Evolutionary conservation across 2,113 vertebrate species (phyloP), one percentile per base, ranked within the genome.

Genomic region (Clupea harengus): DNA sequence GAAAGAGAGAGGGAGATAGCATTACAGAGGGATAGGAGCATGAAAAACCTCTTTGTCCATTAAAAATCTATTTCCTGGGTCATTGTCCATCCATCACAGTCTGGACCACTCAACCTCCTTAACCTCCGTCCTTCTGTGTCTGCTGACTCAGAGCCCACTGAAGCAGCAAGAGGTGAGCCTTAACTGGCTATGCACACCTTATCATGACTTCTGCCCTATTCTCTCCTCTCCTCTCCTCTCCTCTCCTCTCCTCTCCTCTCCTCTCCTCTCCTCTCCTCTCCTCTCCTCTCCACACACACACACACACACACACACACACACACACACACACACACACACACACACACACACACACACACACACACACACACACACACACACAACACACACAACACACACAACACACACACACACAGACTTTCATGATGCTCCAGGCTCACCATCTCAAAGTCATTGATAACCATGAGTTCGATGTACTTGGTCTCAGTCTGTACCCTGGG

Each of bases 381-480:
- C 60, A 28, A 32, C n/a, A 72, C 25, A 20, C 57, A 64, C 20
- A 64, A 64, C 7, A 64, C 22, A 20, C 18, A 64, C 57, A 32
- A n/a, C n/a, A 64, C 20, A 64, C 18, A 64, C 7, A 64, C 22
- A 20, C 18, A 64, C 57, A 32, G 0, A 32, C 22, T 9, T n/a
- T 64, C 9, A 2, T 64, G 7, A 64, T 64, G 20, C 60, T 64
- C 60, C 20, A 60, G 28, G 80, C 96, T 94, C 90, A 97, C 97
- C 96, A 98, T 94, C 44, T 96, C 95, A 0, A 97, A 95, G 93
- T 99, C 98, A 0, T 98, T 99, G 92, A 99, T 96, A 84, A 99
- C 96, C 17, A 98, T 97, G 94, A 99, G 92, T 93, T 99, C 97
- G 49, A 99, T 97, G 54, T 98, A 99, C 93, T 99, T 99, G 94